phyloP scores from a whole-genome alignment of 2,797 vertebrate genomes.

The Myoxocephalus aenaeus region DNA sequence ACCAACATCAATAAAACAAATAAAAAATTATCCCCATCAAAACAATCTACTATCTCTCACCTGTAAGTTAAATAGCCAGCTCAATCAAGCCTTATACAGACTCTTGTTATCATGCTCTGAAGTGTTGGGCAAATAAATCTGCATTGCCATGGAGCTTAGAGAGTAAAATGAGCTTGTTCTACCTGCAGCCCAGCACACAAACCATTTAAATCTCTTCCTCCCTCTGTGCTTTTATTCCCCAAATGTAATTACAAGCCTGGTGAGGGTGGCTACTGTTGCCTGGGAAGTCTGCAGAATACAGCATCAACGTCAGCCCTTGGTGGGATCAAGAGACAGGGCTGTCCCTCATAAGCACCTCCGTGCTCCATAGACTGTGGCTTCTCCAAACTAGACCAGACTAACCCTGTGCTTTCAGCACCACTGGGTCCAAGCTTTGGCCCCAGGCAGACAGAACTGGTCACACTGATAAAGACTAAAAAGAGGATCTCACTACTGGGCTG shows the following conservation, averaged over 20 bases:
- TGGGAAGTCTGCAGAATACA: constrained; percentile 61
- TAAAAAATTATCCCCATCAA: background rate
- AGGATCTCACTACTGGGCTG: constrained; percentile 66
- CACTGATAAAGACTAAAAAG: constrained; percentile 73
- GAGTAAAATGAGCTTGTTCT: constrained; percentile 42
- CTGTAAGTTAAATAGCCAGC: constrained; percentile 33
- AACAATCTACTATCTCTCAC: constrained; percentile 33
- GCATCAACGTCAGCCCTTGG: constrained; percentile 58
- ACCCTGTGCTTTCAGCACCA: constrained; percentile 60
- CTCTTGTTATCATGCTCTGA: constrained; percentile 30
- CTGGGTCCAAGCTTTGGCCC: constrained; percentile 53
- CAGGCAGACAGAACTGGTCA: constrained; percentile 64
- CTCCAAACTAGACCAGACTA: constrained; percentile 49
- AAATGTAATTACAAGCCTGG: constrained; percentile 81
- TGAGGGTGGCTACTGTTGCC: constrained; percentile 64
- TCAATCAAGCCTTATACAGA: constrained; percentile 34
- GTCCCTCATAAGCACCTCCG: constrained; percentile 58
- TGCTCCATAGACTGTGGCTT: constrained; percentile 56
- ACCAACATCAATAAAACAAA: background rate
- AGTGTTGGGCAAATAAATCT: constrained; percentile 61
- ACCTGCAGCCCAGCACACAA: constrained; percentile 61
- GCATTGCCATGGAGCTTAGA: constrained; percentile 58
- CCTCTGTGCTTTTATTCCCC: constrained; percentile 73
- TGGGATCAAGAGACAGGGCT: constrained; percentile 49
- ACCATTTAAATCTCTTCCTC: constrained; percentile 73